phyloP scores from a whole-genome alignment of 2,113 vertebrate genomes.

The Vidua chalybeata region DNA sequence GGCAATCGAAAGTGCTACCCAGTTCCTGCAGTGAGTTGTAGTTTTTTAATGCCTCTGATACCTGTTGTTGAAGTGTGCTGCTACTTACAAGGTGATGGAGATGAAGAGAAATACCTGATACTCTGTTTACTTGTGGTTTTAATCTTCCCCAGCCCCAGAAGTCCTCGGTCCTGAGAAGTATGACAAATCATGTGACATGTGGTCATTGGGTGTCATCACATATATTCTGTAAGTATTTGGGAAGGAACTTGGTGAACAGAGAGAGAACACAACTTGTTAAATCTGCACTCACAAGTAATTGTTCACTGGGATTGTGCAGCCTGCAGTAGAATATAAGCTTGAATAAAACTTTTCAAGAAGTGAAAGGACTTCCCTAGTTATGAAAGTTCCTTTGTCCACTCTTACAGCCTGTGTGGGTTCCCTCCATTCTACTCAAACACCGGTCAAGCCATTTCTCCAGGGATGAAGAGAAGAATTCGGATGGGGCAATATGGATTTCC shows the following conservation, averaged over 20 bases:
- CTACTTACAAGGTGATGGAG: background rate
- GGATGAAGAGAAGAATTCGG: conserved; percentile 98
- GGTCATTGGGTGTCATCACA: conserved; percentile 98
- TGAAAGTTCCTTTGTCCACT: background rate
- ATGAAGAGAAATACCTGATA: background rate
- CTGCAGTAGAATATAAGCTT: background rate
- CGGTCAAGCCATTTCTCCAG: conserved; percentile 96
- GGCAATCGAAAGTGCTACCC: background rate
- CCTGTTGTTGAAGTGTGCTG: background rate
- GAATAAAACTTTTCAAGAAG: background rate
- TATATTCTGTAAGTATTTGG: conserved; percentile 95
- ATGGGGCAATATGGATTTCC: conserved; percentile 98
- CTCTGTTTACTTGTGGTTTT: background rate
- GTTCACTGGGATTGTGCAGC: background rate
- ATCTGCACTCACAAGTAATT: background rate
- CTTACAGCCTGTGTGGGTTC: conserved; percentile 90
- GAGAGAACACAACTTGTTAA: background rate
- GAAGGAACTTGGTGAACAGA: background rate
- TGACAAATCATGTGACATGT: conserved; percentile 99
- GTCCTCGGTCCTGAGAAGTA: conserved; percentile 98
- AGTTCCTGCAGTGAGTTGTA: background rate
- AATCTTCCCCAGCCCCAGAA: conserved; percentile 86
- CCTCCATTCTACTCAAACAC: conserved; percentile 99
- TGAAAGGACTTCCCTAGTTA: background rate
- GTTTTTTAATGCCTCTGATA: background rate